Conservation (phyloP, 2,797 vertebrate genomes). For the Loriculus beryllinus region DNA sequence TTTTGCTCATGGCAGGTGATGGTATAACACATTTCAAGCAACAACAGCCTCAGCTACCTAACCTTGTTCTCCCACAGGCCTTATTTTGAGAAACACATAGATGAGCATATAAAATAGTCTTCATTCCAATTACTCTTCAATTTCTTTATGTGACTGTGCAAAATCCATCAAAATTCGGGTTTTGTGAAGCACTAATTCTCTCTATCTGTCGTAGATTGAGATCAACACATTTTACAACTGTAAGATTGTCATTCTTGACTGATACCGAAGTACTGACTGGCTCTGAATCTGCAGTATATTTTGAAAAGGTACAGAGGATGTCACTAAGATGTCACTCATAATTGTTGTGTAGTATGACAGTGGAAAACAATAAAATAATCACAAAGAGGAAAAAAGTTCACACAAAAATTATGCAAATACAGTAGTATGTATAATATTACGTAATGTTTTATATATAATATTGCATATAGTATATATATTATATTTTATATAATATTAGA, state of each 20-base stretch:
- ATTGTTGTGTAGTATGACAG: neutral
- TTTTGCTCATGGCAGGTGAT: neutral
- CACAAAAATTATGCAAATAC: neutral
- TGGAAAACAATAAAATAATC: neutral
- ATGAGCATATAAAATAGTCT: neutral
- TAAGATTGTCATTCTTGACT: neutral
- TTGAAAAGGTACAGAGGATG: neutral
- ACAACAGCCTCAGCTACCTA: neutral
- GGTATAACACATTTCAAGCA: neutral
- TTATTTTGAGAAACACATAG: neutral
- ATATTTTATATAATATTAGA: neutral
- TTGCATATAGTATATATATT: neutral
- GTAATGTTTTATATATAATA: neutral
- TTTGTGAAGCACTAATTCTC: neutral
- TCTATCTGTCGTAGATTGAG: neutral
- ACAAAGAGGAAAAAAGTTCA: neutral
- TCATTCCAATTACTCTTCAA: neutral
- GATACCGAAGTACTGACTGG: neutral
- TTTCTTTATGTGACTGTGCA: neutral
- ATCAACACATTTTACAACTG: neutral
- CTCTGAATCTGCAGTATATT: neutral
- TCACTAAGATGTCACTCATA: neutral
- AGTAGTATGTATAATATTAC: neutral
- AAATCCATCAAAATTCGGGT: neutral
- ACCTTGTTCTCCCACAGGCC: neutral